Conservation (phyloP, 1,140 invertebrate genomes). For the Pararge aegeria region DNA sequence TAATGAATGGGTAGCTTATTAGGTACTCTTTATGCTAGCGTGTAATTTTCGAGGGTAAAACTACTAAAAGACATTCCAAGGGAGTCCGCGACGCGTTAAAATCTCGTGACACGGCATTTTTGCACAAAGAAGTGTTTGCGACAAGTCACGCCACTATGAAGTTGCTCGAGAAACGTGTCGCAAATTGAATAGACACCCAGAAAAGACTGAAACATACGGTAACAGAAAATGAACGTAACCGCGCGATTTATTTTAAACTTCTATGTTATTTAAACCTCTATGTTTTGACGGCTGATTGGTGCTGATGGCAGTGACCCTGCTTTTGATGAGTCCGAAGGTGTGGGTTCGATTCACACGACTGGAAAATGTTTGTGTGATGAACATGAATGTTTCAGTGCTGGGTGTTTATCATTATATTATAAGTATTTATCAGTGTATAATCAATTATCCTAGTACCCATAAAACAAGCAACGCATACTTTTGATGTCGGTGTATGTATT, state of each 20-base stretch:
- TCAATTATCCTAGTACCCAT: no score
- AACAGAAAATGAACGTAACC: constrained; percentile 1
- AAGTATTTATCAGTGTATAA: no score
- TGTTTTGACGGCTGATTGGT: no score
- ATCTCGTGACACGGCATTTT: constrained; percentile 42
- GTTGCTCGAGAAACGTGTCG: constrained; percentile 54
- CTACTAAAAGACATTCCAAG: constrained; percentile 32
- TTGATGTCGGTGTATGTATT: no score
- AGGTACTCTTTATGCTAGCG: neutral
- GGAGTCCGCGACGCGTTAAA: constrained; percentile 30
- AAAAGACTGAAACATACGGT: constrained; percentile 40
- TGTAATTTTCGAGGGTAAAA: constrained; percentile 12
- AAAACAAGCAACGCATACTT: no score
- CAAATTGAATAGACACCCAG: constrained; percentile 62
- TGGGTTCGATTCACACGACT: no score
- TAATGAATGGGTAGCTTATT: neutral
- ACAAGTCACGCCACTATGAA: constrained; percentile 49
- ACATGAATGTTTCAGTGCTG: no score
- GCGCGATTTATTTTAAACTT: neutral
- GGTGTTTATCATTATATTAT: no score
- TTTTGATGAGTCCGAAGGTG: no score
- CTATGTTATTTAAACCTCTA: no score
- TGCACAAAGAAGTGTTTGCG: constrained; percentile 48
- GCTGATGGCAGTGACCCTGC: no score
- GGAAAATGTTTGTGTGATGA: no score